Base-by-base conservation (phyloP, 2,888 invertebrate species). In the Ectemnius continuus region DNA sequence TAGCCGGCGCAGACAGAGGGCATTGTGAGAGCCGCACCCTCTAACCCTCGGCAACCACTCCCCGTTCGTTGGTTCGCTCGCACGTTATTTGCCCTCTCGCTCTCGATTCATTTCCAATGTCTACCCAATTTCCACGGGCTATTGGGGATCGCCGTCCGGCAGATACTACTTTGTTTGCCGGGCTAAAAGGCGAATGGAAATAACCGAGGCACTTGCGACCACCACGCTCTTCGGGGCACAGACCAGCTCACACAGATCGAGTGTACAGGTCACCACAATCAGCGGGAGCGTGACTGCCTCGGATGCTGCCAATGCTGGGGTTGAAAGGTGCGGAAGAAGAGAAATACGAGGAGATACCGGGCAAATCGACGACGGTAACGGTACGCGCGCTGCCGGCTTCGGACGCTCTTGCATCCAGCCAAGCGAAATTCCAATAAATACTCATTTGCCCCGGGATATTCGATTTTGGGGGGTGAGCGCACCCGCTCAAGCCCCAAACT, bases 61-160 rank as follows among this genome's bases (percentile, higher is more conserved):
- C n/a, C 63, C 65, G 58, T 36, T 11, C 8, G 8, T 36, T 61
- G 58, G 58, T 59, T 64, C 69, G 45, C 64, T 58, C 66, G 68
- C 76, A n/a, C 76, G 81, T 84, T 86, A 85, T 87, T 86, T 88
- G 85, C 85, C 81, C 83, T 84, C 84, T 84, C 85, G 81, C 84
- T 84, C 84, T 84, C 86, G 84, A 87, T 87, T 85, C 86, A 85
- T 85, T 87, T 85, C 84, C 84, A 84, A 84, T 85, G 86, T 88
- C 86, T 85, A 84, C 84, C 82, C 86, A 86, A 86, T 86, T 87
- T 87, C 84, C 81, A 83, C 80, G 76, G 80, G 75, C 78, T 79
- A 83, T 85, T 79, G 84, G 80, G 76, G 85, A 78, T 81, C 76
- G 76, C 46, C 83, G 79, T 79, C 69, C 60, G 60, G 73, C 74